Evolutionary conservation across 2,113 vertebrate species (phyloP).

Genomic region (Calidris pugnax): DNA sequence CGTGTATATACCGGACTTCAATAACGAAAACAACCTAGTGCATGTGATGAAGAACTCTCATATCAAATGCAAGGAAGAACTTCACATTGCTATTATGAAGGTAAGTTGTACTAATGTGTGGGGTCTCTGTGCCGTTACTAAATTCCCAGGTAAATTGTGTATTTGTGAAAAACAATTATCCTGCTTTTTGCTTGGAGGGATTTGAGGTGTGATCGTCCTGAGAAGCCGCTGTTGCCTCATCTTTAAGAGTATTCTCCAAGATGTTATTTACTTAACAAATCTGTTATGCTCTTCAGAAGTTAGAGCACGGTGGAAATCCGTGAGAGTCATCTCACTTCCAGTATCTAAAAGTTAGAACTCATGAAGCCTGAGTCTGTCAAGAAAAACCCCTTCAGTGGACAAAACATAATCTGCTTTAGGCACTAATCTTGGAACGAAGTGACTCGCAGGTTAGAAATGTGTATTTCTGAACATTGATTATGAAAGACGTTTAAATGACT

Average conservation of each 20-base stretch:
- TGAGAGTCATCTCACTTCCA: not conserved
- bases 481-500: not conserved
- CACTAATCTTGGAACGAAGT: not conserved
- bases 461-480: not conserved
- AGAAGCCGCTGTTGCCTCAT: not conserved
- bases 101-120: conserved; percentile 35
- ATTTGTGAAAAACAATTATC: not conserved
- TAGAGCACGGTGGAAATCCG: not conserved
- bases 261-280: not conserved
- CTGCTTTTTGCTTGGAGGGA: not conserved
- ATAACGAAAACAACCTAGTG: not conserved
- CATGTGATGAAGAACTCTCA: not conserved
- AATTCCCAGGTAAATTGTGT: not conserved
- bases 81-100: not conserved
- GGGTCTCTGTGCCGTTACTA: not conserved
- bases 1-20: not conserved
- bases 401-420: not conserved
- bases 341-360: not conserved
- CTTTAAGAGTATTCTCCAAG: not conserved
- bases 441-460: not conserved
- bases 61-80: not conserved
- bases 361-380: not conserved
- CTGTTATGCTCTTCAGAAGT: not conserved
- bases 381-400: not conserved
- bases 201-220: not conserved